phyloP scores from a whole-genome alignment of 2,797 vertebrate species.

The Catostomus latipinnis region DNA sequence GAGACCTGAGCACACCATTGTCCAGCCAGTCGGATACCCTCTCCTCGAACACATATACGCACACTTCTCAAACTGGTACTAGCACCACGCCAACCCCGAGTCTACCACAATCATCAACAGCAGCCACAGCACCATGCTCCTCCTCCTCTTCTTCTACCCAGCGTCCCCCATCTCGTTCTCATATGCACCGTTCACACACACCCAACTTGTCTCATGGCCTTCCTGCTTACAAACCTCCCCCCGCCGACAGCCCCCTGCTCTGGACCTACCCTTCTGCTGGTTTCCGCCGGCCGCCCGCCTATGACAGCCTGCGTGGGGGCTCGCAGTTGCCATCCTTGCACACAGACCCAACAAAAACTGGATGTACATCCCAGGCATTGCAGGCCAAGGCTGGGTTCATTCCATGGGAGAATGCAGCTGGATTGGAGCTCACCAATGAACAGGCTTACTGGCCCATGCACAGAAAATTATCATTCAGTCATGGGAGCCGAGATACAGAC shows the following conservation, averaged over 20 bases:
- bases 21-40: constrained; percentile 66
- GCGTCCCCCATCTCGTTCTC: constrained; percentile 74
- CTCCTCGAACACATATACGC: constrained; percentile 65
- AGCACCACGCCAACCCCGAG: constrained; percentile 78
- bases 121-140: constrained; percentile 55
- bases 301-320: constrained; percentile 83
- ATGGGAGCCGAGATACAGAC: constrained; percentile 83
- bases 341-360: constrained; percentile 68
- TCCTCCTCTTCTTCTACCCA: constrained; percentile 69
- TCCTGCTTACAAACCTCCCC: constrained; percentile 82
- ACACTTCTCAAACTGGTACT: constrained; percentile 72
- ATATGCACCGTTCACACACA: constrained; percentile 76
- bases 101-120: constrained; percentile 62
- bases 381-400: constrained; percentile 79
- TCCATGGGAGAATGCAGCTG: constrained; percentile 81
- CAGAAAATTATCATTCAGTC: constrained; percentile 85
- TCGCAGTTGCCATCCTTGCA: constrained; percentile 75
- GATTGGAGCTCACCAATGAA: constrained; percentile 72
- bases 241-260: constrained; percentile 82
- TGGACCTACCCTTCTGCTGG: constrained; percentile 91
- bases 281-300: constrained; percentile 87
- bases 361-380: constrained; percentile 68
- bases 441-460: constrained; percentile 85
- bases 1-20: constrained; percentile 54
- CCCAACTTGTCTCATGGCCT: constrained; percentile 73